Percentiles rank a stretch among this genome's conserved stretches.
phyloP scores from a whole-genome alignment of 2,888 invertebrate species.

The Ephialtes manifestator region DNA sequence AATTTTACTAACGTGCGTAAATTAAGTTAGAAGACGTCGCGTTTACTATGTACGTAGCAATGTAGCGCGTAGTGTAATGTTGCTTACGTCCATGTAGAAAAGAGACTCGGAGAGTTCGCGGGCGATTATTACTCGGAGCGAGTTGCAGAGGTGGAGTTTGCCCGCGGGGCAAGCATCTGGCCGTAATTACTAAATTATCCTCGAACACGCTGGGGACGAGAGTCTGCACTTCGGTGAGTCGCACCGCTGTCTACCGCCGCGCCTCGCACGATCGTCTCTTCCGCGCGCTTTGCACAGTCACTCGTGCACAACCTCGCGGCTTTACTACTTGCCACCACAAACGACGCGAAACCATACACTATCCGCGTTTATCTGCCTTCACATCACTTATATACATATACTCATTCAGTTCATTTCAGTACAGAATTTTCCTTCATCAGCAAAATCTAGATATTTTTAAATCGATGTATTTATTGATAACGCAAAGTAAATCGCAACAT shows the following conservation, averaged over 20 bases:
- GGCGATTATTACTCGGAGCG: constrained; percentile 48
- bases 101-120: constrained; percentile 26
- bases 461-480: neutral
- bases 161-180: constrained; percentile 82
- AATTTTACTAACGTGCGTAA: constrained; percentile 5
- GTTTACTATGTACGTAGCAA: neutral
- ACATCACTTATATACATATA: neutral
- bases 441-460: neutral
- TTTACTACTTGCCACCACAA: constrained; percentile 37
- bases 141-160: constrained; percentile 72
- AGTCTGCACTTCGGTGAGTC: constrained; percentile 32
- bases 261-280: constrained; percentile 56
- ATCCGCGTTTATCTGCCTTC: constrained; percentile 17
- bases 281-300: constrained; percentile 39
- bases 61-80: neutral
- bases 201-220: constrained; percentile 74
- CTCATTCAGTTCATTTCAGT: neutral
- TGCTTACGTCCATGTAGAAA: neutral
- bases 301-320: constrained; percentile 16
- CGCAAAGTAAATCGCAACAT: neutral
- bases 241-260: constrained; percentile 35
- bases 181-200: constrained; percentile 85
- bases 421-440: neutral
- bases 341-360: constrained; percentile 7
- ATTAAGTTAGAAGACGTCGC: neutral